phyloP scores from a whole-genome alignment of 2,113 vertebrate species.

The Leucoraja erinaceus region DNA sequence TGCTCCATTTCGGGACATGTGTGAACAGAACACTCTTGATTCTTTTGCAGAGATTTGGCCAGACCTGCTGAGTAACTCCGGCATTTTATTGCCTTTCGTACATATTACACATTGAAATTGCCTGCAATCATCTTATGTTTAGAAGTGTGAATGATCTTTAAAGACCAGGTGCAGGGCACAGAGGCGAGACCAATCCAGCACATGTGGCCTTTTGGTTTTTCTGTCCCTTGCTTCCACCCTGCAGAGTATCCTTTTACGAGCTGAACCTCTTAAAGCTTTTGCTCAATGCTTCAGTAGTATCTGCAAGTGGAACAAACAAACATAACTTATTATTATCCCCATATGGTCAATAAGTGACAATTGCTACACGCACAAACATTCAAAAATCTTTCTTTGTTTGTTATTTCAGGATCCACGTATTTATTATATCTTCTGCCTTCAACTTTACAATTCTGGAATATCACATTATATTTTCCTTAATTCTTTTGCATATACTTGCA shows the following conservation, averaged over 20 bases:
- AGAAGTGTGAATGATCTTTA: not conserved
- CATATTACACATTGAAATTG: not conserved
- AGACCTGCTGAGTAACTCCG: too few relatives aligned
- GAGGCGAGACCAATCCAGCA: not conserved
- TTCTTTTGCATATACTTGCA: not conserved
- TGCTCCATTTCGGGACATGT: too few relatives aligned
- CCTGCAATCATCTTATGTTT: not conserved
- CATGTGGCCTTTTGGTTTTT: not conserved
- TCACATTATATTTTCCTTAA: too few relatives aligned
- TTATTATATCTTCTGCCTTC: not conserved
- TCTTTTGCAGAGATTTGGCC: too few relatives aligned
- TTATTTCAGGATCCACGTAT: not conserved
- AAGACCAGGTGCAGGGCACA: not conserved
- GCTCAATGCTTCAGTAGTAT: not conserved
- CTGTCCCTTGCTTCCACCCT: too few relatives aligned
- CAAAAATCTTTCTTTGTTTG: not conserved
- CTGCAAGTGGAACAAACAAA: not conserved
- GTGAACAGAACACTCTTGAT: too few relatives aligned
- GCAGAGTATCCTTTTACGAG: not conserved
- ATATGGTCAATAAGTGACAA: not conserved
- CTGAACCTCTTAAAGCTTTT: too few relatives aligned
- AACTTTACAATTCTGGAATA: conserved; percentile 15
- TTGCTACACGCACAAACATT: not conserved
- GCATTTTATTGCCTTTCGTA: too few relatives aligned
- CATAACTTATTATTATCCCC: not conserved